These are phyloP conservation scores for Silurus asotus DNA, from an alignment of 2,113 vertebrate genomes.

Conservation along the genomic window DNA sequence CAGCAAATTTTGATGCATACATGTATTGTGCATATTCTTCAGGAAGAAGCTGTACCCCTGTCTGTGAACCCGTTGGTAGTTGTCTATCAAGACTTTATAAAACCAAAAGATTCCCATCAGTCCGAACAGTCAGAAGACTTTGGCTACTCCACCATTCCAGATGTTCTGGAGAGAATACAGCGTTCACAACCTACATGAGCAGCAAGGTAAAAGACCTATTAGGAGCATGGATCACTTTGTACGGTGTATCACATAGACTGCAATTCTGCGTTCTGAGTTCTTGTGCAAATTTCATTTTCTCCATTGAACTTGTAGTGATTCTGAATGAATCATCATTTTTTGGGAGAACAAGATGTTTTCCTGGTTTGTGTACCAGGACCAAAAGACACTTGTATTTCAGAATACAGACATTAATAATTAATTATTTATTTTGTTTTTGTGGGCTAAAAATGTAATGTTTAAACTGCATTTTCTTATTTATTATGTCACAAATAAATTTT, in stretches of 20 bases:
- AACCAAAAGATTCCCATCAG: neutral
- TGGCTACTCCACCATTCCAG: constrained; percentile 43
- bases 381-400: neutral
- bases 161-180: neutral
- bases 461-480: neutral
- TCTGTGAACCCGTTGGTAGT: constrained; percentile 13
- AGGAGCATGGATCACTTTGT: neutral
- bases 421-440: neutral
- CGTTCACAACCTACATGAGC: too few relatives aligned
- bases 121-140: constrained; percentile 20
- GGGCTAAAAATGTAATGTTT: neutral
- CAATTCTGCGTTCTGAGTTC: neutral
- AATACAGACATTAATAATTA: neutral
- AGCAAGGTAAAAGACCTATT: neutral
- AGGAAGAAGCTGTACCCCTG: constrained; percentile 14
- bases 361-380: neutral
- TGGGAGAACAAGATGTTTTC: neutral
- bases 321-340: neutral
- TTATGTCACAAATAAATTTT: neutral
- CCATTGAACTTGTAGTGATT: neutral
- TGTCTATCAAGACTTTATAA: constrained; percentile 52
- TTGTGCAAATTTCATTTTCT: neutral
- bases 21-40: constrained; percentile 7
- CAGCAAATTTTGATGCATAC: neutral
- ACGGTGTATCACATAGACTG: neutral